Evolutionary conservation across 2,888 invertebrate genomes (phyloP).

Genomic region (Chrysolina haemoptera): DNA sequence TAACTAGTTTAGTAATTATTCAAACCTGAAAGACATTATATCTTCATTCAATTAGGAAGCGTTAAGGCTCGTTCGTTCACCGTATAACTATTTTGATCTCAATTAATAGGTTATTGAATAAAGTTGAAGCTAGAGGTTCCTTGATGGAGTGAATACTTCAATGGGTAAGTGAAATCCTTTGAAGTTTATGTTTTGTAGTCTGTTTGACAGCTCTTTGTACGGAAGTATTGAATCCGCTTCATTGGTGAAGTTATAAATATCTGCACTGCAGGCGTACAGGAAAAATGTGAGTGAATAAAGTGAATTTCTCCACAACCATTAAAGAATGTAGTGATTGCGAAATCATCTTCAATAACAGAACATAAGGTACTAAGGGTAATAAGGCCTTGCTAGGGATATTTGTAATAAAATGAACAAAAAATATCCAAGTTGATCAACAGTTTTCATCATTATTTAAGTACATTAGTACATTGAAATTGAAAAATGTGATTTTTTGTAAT

Average conservation of each 20-base stretch:
- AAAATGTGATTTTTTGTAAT: too few relatives aligned
- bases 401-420: too few relatives aligned
- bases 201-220: background rate
- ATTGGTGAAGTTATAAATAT: background rate
- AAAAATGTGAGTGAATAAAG: too few relatives aligned
- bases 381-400: too few relatives aligned
- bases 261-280: background rate
- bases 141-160: background rate
- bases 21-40: slow-evolving; percentile 16
- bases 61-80: background rate
- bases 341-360: too few relatives aligned
- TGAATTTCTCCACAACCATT: too few relatives aligned
- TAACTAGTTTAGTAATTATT: slow-evolving; percentile 15
- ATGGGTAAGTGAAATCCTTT: background rate
- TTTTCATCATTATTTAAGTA: too few relatives aligned
- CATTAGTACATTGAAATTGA: too few relatives aligned
- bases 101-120: slow-evolving; percentile 5
- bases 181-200: background rate
- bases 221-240: background rate
- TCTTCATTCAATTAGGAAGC: slow-evolving; percentile 16
- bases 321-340: too few relatives aligned
- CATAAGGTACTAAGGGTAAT: too few relatives aligned
- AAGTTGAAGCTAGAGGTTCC: slow-evolving; percentile 5
- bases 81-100: slow-evolving; percentile 9
- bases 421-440: too few relatives aligned